Conservation (phyloP, 2,797 vertebrate genomes). For the Meriones psammophilus region DNA sequence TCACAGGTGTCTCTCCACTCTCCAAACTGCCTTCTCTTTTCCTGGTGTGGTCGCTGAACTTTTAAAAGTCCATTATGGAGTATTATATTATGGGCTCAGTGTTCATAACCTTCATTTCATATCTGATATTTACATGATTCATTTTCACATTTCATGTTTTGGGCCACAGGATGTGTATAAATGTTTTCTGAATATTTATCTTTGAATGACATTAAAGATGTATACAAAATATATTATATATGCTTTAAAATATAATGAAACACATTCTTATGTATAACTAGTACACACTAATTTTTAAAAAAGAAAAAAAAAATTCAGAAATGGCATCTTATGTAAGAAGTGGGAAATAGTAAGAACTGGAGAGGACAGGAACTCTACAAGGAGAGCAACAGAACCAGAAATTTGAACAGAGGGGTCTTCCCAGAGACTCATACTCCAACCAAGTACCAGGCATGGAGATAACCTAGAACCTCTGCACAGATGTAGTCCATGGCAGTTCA, state of each 20-base stretch:
- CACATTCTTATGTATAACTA: neutral
- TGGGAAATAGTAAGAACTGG: too few relatives aligned
- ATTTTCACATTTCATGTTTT: constrained; percentile 21
- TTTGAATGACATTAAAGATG: constrained; percentile 44
- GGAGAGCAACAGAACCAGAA: too few relatives aligned
- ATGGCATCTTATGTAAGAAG: too few relatives aligned
- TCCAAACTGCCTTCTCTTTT: neutral
- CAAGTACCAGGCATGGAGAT: too few relatives aligned
- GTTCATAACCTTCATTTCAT: neutral
- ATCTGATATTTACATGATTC: neutral
- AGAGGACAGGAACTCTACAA: too few relatives aligned
- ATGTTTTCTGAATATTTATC: constrained; percentile 18
- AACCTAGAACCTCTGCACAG: too few relatives aligned
- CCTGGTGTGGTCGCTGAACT: neutral
- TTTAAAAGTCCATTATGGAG: neutral
- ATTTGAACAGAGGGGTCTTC: too few relatives aligned
- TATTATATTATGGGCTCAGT: neutral
- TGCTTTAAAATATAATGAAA: neutral
- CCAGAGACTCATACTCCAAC: too few relatives aligned
- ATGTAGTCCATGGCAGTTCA: too few relatives aligned
- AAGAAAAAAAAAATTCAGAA: too few relatives aligned
- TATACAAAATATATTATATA: neutral
- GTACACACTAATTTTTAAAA: neutral
- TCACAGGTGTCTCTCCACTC: neutral
- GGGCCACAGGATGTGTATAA: neutral